phyloP scores from a whole-genome alignment of 2,113 vertebrate species.

The Archocentrus centrarchus region DNA sequence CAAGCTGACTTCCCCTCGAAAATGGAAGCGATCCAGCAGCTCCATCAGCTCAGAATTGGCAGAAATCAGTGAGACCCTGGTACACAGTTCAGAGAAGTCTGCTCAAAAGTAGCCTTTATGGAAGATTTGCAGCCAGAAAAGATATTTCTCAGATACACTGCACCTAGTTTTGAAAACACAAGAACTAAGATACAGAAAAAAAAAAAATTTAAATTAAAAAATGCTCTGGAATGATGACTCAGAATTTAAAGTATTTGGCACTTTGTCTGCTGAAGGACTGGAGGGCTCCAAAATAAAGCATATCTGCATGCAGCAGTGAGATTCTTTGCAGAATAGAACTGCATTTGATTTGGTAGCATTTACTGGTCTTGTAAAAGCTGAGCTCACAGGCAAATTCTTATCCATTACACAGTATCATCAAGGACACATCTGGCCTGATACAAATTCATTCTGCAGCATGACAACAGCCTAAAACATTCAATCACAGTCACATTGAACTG shows the following conservation, averaged over 20 bases:
- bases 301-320: neutral
- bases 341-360: neutral
- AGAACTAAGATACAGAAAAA: neutral
- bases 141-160: neutral
- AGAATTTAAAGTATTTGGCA: constrained; percentile 13
- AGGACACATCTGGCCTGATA: neutral
- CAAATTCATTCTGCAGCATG: neutral
- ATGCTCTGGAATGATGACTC: constrained; percentile 9
- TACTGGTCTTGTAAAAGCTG: neutral
- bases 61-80: constrained; percentile 7
- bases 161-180: neutral
- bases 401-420: neutral
- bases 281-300: neutral
- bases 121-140: constrained; percentile 20
- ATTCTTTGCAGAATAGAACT: neutral
- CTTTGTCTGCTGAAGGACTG: neutral
- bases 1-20: constrained; percentile 25
- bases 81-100: neutral
- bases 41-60: constrained; percentile 19
- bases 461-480: neutral
- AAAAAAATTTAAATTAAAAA: neutral
- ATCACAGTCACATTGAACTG: neutral
- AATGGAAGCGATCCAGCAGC: constrained; percentile 5
- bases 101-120: constrained; percentile 22
- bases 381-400: neutral